Evolutionary conservation across 2,797 vertebrate genomes (phyloP).

Genomic region (Rachycentron canadum): DNA sequence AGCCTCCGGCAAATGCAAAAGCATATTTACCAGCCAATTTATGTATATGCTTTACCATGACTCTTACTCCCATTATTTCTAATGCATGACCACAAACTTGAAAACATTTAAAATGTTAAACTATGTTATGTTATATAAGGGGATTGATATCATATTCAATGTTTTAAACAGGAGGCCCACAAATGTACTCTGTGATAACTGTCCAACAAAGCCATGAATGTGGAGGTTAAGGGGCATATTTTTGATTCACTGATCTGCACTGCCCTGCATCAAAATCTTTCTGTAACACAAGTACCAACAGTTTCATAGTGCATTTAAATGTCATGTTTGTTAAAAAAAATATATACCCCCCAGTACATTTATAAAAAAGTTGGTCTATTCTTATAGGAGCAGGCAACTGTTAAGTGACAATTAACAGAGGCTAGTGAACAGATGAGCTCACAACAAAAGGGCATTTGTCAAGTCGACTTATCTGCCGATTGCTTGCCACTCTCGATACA

Average conservation of each 20-base stretch:
- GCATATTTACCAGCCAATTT: constrained; percentile 3
- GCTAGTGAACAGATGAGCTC: not conserved
- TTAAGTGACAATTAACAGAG: constrained; percentile 5
- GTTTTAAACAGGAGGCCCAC: not conserved
- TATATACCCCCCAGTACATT: not conserved
- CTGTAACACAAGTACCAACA: not conserved
- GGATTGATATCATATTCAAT: not conserved
- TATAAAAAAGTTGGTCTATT: not conserved
- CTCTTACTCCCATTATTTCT: constrained; percentile 23
- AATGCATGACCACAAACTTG: constrained; percentile 18
- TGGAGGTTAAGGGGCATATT: not conserved
- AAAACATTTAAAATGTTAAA: not conserved
- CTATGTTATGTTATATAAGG: not conserved
- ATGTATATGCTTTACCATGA: constrained; percentile 13
- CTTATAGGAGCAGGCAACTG: not conserved
- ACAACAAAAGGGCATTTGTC: not conserved
- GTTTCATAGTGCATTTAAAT: too few species aligned
- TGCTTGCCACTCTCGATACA: constrained; percentile 12
- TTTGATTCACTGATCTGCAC: not conserved
- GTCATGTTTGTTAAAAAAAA: not conserved
- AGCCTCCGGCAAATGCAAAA: not conserved
- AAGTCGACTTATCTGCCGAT: constrained; percentile 8
- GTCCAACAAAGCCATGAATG: not conserved
- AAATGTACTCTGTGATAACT: not conserved
- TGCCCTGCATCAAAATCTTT: not conserved